phyloP scores from a whole-genome alignment of 2,888 invertebrate genomes.

The Timema podura region DNA sequence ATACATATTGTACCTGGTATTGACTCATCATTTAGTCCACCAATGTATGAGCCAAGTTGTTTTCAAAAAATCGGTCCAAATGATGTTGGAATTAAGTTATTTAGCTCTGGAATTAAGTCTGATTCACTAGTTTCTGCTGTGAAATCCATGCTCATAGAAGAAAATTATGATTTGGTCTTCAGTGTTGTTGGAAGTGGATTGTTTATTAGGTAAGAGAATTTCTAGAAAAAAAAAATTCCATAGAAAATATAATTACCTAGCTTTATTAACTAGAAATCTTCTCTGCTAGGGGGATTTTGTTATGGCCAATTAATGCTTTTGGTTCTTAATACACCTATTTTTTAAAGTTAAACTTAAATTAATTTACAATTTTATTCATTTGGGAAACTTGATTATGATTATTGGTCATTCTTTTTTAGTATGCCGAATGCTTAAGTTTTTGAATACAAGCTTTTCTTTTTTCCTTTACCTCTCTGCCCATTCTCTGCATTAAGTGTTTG shows the following conservation, averaged over 20 bases:
- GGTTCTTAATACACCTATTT: too few species aligned
- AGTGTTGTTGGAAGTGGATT: slow-evolving; percentile 71
- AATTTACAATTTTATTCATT: too few species aligned
- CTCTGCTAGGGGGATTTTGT: too few species aligned
- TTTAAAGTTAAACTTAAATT: too few species aligned
- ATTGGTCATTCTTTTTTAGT: too few species aligned
- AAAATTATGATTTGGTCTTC: slow-evolving; percentile 67
- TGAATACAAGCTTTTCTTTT: too few species aligned
- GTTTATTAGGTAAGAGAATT: slow-evolving; percentile 19
- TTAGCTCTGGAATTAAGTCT: slow-evolving; percentile 40
- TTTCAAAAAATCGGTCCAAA: neutral
- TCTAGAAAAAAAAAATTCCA: neutral
- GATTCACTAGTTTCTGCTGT: slow-evolving; percentile 52
- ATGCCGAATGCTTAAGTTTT: too few species aligned
- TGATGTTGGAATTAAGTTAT: neutral
- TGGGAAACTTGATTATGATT: too few species aligned
- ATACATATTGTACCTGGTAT: slow-evolving; percentile 74
- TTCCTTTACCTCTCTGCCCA: too few species aligned
- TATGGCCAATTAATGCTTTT: too few species aligned
- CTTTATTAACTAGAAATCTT: too few species aligned
- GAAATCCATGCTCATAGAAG: slow-evolving; percentile 58
- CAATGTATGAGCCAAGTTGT: neutral
- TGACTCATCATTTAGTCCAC: slow-evolving; percentile 52
- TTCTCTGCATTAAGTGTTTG: too few species aligned
- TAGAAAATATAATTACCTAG: neutral